Percentiles rank a stretch among this genome's conserved stretches.
Evolutionary conservation across 2,888 invertebrate genomes (phyloP).

Genomic region (Apodemia mormo): DNA sequence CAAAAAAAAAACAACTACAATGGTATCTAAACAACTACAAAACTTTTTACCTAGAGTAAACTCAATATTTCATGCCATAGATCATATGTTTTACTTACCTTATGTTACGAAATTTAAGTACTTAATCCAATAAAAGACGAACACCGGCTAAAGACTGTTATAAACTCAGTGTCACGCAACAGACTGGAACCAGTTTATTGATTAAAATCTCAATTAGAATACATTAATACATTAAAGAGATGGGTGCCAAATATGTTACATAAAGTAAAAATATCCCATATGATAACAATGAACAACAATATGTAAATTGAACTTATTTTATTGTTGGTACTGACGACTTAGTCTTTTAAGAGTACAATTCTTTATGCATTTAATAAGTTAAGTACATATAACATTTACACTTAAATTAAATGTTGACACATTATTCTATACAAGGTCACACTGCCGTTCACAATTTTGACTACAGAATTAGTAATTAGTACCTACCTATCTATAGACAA

Average conservation of each 20-base stretch:
- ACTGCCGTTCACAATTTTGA: too few species aligned
- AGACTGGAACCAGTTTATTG: conserved; percentile 3
- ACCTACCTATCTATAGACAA: too few species aligned
- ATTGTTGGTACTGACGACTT: not conserved
- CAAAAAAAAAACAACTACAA: too few species aligned
- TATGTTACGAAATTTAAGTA: not conserved
- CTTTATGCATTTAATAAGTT: not conserved
- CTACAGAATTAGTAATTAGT: too few species aligned
- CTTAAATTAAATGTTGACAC: too few species aligned
- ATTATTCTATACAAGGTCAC: too few species aligned
- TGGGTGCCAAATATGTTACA: not conserved
- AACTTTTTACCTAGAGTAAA: too few species aligned
- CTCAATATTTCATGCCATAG: too few species aligned
- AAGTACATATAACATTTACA: too few species aligned
- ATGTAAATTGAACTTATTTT: not conserved
- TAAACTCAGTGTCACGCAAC: not conserved
- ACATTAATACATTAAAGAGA: conserved; percentile 4
- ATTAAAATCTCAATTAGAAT: not conserved
- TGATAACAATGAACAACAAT: not conserved
- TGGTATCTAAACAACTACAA: too few species aligned
- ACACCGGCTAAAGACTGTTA: not conserved
- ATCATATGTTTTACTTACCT: too few species aligned
- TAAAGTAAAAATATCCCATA: not conserved
- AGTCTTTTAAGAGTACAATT: not conserved
- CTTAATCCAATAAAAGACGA: not conserved